Evolutionary conservation across 2,888 invertebrate genomes (phyloP).

Genomic region (Macrophya annulata): DNA sequence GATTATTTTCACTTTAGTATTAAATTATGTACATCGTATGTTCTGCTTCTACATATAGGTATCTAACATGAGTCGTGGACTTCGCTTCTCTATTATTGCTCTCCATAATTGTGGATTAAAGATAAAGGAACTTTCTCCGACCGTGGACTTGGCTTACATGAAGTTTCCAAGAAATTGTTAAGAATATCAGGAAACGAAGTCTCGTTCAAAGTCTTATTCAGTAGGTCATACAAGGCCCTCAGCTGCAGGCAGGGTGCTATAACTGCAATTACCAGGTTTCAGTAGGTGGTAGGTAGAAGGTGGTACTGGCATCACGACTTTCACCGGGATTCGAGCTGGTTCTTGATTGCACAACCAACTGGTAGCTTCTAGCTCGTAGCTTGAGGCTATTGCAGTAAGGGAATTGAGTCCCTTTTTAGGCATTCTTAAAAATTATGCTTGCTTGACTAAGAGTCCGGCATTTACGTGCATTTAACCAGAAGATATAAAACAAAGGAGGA

Average conservation of each 20-base stretch:
- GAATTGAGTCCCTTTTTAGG: slow-evolving; percentile 16
- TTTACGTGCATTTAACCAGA: background rate
- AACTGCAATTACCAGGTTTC: slow-evolving; percentile 46
- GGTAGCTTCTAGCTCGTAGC: slow-evolving; percentile 23
- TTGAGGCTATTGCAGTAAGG: slow-evolving; percentile 7
- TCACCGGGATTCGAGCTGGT: slow-evolving; percentile 46
- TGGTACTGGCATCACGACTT: slow-evolving; percentile 54
- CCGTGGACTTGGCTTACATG: slow-evolving; percentile 30
- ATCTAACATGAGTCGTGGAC: too few species aligned
- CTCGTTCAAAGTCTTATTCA: slow-evolving; percentile 20
- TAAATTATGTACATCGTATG: background rate
- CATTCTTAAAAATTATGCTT: slow-evolving; percentile 30
- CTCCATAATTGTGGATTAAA: background rate
- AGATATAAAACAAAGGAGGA: background rate
- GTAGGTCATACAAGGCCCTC: slow-evolving; percentile 24
- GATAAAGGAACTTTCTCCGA: slow-evolving; percentile 25
- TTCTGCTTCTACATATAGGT: background rate
- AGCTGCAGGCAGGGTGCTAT: slow-evolving; percentile 24
- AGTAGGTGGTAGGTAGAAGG: slow-evolving; percentile 39
- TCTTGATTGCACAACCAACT: slow-evolving; percentile 47
- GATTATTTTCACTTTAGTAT: background rate
- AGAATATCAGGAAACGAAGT: slow-evolving; percentile 1
- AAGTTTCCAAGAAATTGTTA: background rate
- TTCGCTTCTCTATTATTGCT: background rate
- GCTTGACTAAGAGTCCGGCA: background rate